phyloP scores from a whole-genome alignment of 1,140 invertebrate genomes.

The Zophobas atratus region DNA sequence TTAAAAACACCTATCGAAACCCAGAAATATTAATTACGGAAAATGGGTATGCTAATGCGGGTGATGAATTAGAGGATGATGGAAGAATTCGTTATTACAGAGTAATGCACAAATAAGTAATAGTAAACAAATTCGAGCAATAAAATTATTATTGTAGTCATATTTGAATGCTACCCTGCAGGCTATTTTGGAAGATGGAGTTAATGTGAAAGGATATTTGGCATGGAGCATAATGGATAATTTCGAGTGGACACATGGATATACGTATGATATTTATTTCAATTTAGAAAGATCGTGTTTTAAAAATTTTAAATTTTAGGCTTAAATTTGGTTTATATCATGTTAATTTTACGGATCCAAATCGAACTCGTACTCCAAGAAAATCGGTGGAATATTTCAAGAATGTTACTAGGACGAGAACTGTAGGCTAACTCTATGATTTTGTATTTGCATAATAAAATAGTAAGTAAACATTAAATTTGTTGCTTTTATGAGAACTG shows the following conservation, averaged over 20 bases:
- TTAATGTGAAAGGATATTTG: slow-evolving; percentile 78
- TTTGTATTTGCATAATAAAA: neutral
- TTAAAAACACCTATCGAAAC: slow-evolving; percentile 78
- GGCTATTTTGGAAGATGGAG: slow-evolving; percentile 77
- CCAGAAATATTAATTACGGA: slow-evolving; percentile 81
- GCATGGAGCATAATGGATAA: slow-evolving; percentile 86
- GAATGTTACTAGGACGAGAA: slow-evolving; percentile 46
- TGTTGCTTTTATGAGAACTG: too few species aligned
- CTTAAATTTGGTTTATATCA: slow-evolving; percentile 82
- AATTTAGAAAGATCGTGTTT: slow-evolving; percentile 19
- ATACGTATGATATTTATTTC: slow-evolving; percentile 68
- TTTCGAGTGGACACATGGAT: slow-evolving; percentile 81
- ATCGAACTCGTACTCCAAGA: slow-evolving; percentile 72
- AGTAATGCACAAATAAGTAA: slow-evolving; percentile 56
- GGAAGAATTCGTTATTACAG: slow-evolving; percentile 70
- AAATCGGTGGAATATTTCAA: slow-evolving; percentile 54
- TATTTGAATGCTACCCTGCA: slow-evolving; percentile 79
- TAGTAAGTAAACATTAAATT: neutral
- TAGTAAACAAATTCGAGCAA: neutral
- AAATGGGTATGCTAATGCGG: slow-evolving; percentile 77
- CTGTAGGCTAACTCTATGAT: neutral
- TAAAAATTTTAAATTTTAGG: slow-evolving; percentile 65
- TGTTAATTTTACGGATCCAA: slow-evolving; percentile 80
- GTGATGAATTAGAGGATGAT: slow-evolving; percentile 69
- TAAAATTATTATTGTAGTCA: slow-evolving; percentile 52